phyloP scores from a whole-genome alignment of 1,140 invertebrate genomes.

The Daktulosphaira vitifoliae region DNA sequence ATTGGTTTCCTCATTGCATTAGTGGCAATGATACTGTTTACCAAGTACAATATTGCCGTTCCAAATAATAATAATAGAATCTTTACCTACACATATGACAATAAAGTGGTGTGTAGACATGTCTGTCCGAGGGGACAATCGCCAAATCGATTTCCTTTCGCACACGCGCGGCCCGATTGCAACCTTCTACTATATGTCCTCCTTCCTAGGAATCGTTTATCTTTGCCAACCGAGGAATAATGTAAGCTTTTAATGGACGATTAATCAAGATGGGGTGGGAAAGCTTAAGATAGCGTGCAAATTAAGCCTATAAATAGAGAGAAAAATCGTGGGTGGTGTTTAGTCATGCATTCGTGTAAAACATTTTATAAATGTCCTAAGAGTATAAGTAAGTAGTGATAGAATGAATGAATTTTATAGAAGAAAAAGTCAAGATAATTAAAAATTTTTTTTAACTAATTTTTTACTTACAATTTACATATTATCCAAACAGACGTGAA shows the following conservation, averaged over 20 bases:
- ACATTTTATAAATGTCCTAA: neutral
- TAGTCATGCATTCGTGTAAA: no score
- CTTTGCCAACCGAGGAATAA: neutral
- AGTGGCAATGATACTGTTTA: neutral
- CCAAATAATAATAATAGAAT: neutral
- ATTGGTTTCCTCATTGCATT: constrained; percentile 8
- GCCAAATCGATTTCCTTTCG: constrained; percentile 29
- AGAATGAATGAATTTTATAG: no score
- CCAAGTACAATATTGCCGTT: neutral
- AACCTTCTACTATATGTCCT: neutral
- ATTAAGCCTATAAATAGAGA: neutral
- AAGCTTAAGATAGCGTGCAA: neutral
- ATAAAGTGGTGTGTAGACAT: neutral
- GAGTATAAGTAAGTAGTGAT: no score
- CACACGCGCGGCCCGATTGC: constrained; percentile 2
- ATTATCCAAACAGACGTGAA: no score
- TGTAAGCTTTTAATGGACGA: neutral
- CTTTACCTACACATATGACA: neutral
- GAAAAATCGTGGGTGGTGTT: neutral
- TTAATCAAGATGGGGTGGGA: neutral
- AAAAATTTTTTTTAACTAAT: no score
- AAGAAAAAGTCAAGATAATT: no score
- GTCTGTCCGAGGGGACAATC: neutral
- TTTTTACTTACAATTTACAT: no score
- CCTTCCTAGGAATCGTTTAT: neutral